Base-by-base conservation (phyloP, 2,113 vertebrate genomes). In the Oryzias javanicus region DNA sequence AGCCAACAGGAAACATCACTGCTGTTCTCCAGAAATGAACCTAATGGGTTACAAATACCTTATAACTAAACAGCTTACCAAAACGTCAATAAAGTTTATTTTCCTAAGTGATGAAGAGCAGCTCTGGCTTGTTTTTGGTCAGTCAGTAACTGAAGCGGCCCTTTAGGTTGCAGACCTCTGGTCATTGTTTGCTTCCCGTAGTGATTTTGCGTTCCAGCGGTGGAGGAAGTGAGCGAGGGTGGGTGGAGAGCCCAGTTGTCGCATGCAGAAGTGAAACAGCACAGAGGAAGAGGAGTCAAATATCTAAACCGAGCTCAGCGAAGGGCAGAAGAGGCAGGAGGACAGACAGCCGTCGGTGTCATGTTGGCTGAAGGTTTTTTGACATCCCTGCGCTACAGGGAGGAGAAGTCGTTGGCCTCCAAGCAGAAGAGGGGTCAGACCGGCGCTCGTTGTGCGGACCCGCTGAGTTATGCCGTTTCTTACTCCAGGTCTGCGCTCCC, bases 291-390 rank as follows among this genome's bases (percentile, higher is more conserved):
- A 42, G 42, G 1, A 46, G 14, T 19, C 1, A 5, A 13, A 1
- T 20, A 18, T 2, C 13, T n/a, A 10, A 35, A 12, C 8, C 35
- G 10, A 22, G 18, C 8, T 20, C 13, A 42, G 14, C 56, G 22
- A 25, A 41, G 16, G 20, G 27, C 7, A 24, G 47, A 20, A 1
- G 15, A 5, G 7, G 4, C 44, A 49, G 42, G n/a, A 60, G 14
- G 22, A 54, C 14, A 2, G n/a, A n/a, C n/a, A n/a, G 27, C 53
- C 14, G 2, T n/a, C 7, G 44, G 22, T 6, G 45, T 14, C 54
- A 92, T 92, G 91, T 61, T 92, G 60, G 85, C 60, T 1, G 91
- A 92, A 70, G 79, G 81, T 42, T 91, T 91, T 67, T 74, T 92
- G 48, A 68, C 65, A 16, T 12, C 82, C 8, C 51, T 88, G 65